A percentile compares a stretch with the other conserved stretches of the same genome.
phyloP scores from a whole-genome alignment of 2,113 vertebrate species.

The Eubucco bourcierii region DNA sequence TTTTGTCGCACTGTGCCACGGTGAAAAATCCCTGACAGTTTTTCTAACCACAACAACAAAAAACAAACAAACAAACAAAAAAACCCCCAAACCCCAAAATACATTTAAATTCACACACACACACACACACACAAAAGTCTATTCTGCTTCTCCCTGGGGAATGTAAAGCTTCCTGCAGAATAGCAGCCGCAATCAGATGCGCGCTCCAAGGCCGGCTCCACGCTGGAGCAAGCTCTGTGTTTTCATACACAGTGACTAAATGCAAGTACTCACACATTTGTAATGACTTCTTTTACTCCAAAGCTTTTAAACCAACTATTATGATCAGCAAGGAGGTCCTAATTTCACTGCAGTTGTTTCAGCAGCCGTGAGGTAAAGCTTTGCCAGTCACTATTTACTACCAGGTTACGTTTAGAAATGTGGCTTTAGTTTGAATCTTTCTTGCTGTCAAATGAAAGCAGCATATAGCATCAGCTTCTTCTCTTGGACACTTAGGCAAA shows the following conservation, averaged over 20 bases:
- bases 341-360: not conserved
- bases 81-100: not conserved
- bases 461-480: not conserved
- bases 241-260: not conserved
- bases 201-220: not conserved
- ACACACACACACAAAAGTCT: not conserved
- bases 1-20: not conserved
- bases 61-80: not conserved
- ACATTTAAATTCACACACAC: conserved; percentile 8
- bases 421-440: not conserved
- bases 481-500: not conserved
- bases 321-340: not conserved
- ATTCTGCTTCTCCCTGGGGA: not conserved
- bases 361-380: not conserved
- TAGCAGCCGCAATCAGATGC: not conserved
- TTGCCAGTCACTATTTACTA: conserved; percentile 25
- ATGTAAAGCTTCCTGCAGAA: not conserved
- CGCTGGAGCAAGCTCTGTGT: not conserved
- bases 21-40: not conserved
- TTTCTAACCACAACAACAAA: not conserved
- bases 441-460: not conserved
- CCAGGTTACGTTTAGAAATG: not conserved
- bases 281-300: not conserved
- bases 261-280: not conserved
- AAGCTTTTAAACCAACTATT: not conserved